phyloP scores from a whole-genome alignment of 64 coral and sea anemone genomes.

The Pocillopora damicornis region DNA sequence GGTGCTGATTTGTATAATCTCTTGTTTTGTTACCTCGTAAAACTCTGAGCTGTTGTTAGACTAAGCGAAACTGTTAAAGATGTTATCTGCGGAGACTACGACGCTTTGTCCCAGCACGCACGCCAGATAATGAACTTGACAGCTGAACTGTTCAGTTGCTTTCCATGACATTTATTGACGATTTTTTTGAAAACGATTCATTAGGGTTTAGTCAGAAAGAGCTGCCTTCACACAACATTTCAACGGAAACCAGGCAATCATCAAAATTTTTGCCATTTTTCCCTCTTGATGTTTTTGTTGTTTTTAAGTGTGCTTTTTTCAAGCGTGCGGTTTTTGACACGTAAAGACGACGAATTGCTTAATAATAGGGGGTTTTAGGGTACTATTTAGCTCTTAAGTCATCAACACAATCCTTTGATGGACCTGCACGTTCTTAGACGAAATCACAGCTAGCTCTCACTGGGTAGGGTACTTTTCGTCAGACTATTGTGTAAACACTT shows the following conservation, averaged over 20 bases:
- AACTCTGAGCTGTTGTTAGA: neutral
- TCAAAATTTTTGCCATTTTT: conserved; percentile 32
- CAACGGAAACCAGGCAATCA: conserved; percentile 1
- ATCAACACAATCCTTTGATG: neutral
- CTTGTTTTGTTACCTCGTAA: neutral
- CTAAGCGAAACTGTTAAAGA: neutral
- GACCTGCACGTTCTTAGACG: too few species aligned
- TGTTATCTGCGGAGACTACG: neutral
- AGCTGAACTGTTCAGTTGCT: neutral
- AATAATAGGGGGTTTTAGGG: neutral
- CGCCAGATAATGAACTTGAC: neutral
- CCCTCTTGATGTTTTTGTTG: conserved; percentile 3
- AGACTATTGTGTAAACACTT: too few species aligned
- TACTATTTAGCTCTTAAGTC: neutral
- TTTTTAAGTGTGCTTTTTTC: conserved; percentile 4
- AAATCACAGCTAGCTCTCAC: too few species aligned
- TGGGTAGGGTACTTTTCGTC: too few species aligned
- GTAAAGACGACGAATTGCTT: neutral
- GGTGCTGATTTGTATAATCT: neutral
- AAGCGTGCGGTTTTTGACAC: conserved; percentile 21
- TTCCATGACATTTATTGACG: neutral
- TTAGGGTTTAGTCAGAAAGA: neutral
- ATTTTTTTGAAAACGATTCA: neutral
- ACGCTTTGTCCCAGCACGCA: neutral
- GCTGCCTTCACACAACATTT: neutral